phyloP scores from a whole-genome alignment of 1,140 invertebrate genomes.

The Drosophila grimshawi region DNA sequence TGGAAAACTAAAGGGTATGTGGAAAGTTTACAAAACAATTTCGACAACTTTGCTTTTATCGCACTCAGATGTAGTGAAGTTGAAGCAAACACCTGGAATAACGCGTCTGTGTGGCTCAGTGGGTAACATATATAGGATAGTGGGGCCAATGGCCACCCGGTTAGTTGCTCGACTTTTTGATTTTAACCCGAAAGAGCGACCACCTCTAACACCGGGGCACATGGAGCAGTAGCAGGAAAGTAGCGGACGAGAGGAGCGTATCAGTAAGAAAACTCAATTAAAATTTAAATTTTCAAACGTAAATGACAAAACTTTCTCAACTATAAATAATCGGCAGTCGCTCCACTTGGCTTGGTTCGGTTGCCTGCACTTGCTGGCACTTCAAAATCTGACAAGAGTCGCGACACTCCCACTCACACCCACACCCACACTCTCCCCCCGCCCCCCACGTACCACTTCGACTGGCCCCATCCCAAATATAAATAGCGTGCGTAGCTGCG shows the following conservation, averaged over 20 bases:
- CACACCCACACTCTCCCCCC: neutral
- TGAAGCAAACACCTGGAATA: conserved; percentile 65
- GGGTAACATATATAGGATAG: conserved; percentile 2
- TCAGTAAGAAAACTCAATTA: conserved; percentile 78
- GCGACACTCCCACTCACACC: conserved; percentile 27
- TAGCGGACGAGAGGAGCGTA: neutral
- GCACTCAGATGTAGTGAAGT: conserved; percentile 54
- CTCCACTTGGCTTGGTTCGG: conserved; percentile 64
- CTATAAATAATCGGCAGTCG: conserved; percentile 79
- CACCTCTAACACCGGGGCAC: neutral
- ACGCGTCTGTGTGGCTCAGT: conserved; percentile 29
- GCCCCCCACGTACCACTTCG: neutral
- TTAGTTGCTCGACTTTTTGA: conserved; percentile 60
- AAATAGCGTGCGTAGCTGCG: conserved; percentile 73
- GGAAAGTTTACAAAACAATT: conserved; percentile 73
- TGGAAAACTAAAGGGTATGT: conserved; percentile 19
- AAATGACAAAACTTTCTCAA: conserved; percentile 83
- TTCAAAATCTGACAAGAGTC: conserved; percentile 73
- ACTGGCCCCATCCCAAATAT: conserved; percentile 2
- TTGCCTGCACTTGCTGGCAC: conserved; percentile 59
- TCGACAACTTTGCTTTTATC: conserved; percentile 55
- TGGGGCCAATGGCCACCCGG: conserved; percentile 6
- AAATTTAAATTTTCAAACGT: conserved; percentile 83
- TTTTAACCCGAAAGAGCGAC: conserved; percentile 28
- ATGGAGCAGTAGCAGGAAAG: conserved; percentile 1